phyloP scores from a whole-genome alignment of 2,113 vertebrate genomes.

The Odocoileus hemionus region DNA sequence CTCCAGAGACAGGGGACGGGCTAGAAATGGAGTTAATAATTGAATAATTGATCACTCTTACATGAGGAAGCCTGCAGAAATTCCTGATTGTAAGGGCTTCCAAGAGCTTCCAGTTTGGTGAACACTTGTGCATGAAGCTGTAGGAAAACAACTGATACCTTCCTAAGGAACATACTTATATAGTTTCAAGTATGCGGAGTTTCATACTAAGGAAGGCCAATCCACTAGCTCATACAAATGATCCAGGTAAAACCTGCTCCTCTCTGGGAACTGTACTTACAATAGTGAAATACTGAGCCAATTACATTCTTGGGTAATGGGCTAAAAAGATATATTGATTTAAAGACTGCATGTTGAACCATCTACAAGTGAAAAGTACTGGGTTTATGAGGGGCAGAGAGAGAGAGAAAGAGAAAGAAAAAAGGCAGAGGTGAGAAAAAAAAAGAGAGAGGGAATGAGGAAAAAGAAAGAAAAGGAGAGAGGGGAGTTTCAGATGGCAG shows the following conservation, averaged over 20 bases:
- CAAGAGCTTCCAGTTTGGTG: background rate
- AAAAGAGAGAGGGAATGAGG: background rate
- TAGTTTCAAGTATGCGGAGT: too few species aligned
- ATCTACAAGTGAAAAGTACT: background rate
- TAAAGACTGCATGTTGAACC: background rate
- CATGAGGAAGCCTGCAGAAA: background rate
- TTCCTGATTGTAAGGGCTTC: background rate
- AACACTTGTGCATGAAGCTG: background rate
- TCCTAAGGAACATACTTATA: background rate
- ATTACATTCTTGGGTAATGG: background rate
- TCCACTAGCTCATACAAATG: background rate
- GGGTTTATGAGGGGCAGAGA: accelerated
- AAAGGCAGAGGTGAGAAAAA: background rate
- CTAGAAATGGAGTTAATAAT: background rate
- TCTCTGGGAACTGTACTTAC: background rate
- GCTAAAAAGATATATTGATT: background rate
- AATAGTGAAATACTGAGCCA: background rate
- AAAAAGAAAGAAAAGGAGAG: background rate
- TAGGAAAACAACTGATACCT: background rate
- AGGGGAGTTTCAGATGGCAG: background rate
- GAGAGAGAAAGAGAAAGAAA: too few species aligned
- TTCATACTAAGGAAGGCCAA: background rate
- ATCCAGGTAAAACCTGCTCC: background rate
- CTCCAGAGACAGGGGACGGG: background rate
- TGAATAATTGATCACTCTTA: background rate